These are phyloP conservation scores for Dendrocincla tyrannina DNA, from an alignment of 2,797 vertebrate genomes.

Conservation along the genomic window DNA sequence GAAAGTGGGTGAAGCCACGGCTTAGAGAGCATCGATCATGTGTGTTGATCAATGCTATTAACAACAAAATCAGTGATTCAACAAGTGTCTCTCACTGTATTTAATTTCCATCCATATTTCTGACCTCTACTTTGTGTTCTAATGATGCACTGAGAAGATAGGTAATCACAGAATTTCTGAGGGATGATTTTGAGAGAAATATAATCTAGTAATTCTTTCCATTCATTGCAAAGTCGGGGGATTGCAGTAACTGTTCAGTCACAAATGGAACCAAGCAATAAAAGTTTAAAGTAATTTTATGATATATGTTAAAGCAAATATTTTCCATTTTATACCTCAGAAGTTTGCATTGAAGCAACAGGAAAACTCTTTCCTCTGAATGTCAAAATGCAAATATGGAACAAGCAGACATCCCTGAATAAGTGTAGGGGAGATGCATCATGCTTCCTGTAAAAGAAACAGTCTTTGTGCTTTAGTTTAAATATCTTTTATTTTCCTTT, in stretches of 20 bases:
- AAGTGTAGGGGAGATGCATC: background rate
- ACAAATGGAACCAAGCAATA: background rate
- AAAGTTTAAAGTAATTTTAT: background rate
- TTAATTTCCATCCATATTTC: constrained; percentile 1
- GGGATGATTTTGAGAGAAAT: constrained; percentile 16
- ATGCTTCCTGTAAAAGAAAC: background rate
- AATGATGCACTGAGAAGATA: background rate
- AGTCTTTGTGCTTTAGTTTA: background rate
- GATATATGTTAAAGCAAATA: background rate
- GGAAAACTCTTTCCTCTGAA: background rate
- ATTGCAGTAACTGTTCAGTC: background rate
- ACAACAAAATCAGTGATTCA: constrained; percentile 5
- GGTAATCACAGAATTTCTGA: background rate
- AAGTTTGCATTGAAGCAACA: background rate
- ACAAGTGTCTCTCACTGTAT: background rate
- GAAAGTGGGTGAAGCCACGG: background rate
- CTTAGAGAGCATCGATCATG: background rate
- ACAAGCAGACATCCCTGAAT: background rate
- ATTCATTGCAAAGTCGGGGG: background rate
- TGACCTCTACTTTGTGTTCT: background rate
- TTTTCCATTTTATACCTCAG: background rate
- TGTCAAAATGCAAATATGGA: background rate
- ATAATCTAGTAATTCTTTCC: background rate
- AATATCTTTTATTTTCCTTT: background rate
- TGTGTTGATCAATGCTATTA: background rate